These are phyloP conservation scores for Nasonovia ribisnigri DNA, from an alignment of 2,888 invertebrate genomes.

Conservation along the genomic window DNA sequence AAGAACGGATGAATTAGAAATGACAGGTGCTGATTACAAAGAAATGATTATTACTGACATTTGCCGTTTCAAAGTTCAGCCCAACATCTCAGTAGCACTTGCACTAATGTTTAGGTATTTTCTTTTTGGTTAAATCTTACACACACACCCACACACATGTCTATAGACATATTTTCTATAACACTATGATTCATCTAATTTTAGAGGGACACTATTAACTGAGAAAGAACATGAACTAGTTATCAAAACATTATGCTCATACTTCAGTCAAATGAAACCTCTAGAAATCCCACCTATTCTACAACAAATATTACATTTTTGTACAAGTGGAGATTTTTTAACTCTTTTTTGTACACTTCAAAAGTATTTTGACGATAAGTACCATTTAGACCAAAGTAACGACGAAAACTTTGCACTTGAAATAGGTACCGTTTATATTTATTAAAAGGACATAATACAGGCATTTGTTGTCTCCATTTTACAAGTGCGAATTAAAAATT, in stretches of 20 bases:
- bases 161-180: not conserved
- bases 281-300: conserved; percentile 78
- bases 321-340: conserved; percentile 71
- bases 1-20: conserved; percentile 74
- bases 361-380: conserved; percentile 71
- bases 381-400: not conserved
- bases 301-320: conserved; percentile 77
- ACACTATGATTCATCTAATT: conserved; percentile 64
- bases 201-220: conserved; percentile 75
- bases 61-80: conserved; percentile 76
- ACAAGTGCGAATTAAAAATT: too few species aligned
- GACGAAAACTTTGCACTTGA: not conserved
- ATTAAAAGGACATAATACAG: not conserved
- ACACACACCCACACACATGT: not conserved
- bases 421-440: conserved; percentile 45
- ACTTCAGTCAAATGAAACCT: conserved; percentile 74
- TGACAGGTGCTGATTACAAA: conserved; percentile 76
- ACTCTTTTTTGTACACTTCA: conserved; percentile 72
- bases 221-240: conserved; percentile 76
- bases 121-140: conserved; percentile 51
- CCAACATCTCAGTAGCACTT: conserved; percentile 75
- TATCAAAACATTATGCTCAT: conserved; percentile 76
- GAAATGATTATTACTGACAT: conserved; percentile 75
- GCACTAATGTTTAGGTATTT: conserved; percentile 79
- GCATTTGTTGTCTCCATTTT: too few species aligned